phyloP scores from a whole-genome alignment of 2,888 invertebrate species.

The Watsonalla binaria region DNA sequence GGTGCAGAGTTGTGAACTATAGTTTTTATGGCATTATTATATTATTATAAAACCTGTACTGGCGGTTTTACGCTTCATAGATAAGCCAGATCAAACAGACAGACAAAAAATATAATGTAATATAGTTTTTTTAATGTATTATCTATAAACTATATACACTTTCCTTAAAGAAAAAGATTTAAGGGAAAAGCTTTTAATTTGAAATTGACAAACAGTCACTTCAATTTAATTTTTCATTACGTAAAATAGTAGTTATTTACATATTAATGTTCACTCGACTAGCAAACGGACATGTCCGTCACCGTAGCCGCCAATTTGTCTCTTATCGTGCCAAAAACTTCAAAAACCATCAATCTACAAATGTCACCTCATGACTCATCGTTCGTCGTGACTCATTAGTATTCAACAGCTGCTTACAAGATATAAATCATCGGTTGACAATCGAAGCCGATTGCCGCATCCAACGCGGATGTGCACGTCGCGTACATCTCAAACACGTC shows the following conservation, averaged over 20 bases:
- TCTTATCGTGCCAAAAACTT: neutral
- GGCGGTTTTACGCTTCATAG: too few species aligned
- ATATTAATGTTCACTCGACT: neutral
- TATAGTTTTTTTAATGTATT: too few species aligned
- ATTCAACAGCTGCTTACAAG: conserved; percentile 16
- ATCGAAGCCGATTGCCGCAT: conserved; percentile 21
- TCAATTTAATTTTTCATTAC: too few species aligned
- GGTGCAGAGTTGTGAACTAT: too few species aligned
- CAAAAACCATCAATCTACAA: neutral
- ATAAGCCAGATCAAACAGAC: too few species aligned
- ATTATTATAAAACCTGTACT: too few species aligned
- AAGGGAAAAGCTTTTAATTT: too few species aligned
- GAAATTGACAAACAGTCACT: too few species aligned
- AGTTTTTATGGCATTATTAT: too few species aligned
- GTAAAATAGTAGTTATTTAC: neutral
- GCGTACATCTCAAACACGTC: conserved; percentile 32
- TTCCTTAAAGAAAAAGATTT: too few species aligned
- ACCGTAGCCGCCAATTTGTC: neutral
- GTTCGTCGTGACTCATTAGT: conserved; percentile 3
- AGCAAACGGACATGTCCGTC: neutral
- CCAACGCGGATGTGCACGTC: conserved; percentile 19
- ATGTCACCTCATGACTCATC: neutral
- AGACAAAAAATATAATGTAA: too few species aligned
- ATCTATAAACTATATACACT: too few species aligned
- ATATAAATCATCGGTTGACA: conserved; percentile 15